Conservation (phyloP, 2,113 vertebrate species). For the Typhlomys cinereus region DNA sequence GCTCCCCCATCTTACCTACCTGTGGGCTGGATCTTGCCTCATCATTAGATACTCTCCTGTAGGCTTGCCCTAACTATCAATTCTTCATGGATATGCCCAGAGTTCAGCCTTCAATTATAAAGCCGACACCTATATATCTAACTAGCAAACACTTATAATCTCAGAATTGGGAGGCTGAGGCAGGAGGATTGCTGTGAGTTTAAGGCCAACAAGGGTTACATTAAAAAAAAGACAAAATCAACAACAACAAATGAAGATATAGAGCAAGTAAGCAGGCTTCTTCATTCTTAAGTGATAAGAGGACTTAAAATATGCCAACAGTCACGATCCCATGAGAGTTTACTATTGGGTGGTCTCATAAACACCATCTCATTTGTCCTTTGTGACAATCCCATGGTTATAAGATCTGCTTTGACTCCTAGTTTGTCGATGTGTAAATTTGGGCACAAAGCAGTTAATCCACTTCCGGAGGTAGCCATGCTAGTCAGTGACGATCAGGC, state of each 20-base stretch:
- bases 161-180: no score
- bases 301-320: rapidly evolving
- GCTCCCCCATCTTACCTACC: no score
- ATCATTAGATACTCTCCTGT: no score
- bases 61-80: no score
- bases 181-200: background rate
- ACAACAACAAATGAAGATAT: background rate
- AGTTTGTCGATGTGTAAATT: background rate
- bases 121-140: no score
- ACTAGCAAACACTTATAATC: no score
- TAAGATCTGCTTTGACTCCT: background rate
- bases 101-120: no score
- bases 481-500: background rate
- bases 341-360: background rate
- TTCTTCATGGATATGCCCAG: no score
- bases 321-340: background rate
- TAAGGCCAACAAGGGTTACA: background rate
- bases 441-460: background rate
- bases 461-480: background rate
- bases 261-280: background rate
- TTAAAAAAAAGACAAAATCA: background rate
- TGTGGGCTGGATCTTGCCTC: no score
- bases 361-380: background rate
- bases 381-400: background rate
- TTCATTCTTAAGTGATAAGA: background rate